These are phyloP conservation scores for Champsocephalus esox DNA, from an alignment of 2,797 vertebrate species.

Conservation along the genomic window DNA sequence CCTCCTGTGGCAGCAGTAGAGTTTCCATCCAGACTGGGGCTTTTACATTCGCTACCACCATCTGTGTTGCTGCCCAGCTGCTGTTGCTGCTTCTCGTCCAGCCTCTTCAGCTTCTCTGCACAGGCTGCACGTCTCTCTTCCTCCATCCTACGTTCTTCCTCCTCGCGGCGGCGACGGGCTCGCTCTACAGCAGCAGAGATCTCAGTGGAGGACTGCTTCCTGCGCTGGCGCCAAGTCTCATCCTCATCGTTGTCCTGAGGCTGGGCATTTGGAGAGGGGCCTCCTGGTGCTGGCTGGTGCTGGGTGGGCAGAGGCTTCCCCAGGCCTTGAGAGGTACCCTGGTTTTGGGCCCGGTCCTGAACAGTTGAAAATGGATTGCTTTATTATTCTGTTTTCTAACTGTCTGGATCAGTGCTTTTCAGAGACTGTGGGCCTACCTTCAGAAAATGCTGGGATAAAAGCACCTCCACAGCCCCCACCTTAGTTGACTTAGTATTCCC, in stretches of 20 bases:
- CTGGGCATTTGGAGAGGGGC: slow-evolving; percentile 71
- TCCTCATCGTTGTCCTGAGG: slow-evolving; percentile 90
- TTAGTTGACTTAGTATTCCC: too few relatives aligned
- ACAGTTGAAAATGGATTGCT: slow-evolving; percentile 18
- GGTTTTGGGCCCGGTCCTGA: slow-evolving; percentile 82
- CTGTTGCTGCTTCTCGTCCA: slow-evolving; percentile 93
- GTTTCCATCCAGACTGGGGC: slow-evolving; percentile 81
- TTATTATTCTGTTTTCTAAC: background rate
- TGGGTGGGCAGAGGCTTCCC: slow-evolving; percentile 75
- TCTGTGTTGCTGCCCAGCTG: slow-evolving; percentile 69
- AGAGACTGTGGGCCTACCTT: too few relatives aligned
- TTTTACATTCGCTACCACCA: slow-evolving; percentile 70
- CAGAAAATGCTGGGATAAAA: too few relatives aligned
- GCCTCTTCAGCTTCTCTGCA: slow-evolving; percentile 92
- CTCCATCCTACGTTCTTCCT: slow-evolving; percentile 94
- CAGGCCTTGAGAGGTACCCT: slow-evolving; percentile 57
- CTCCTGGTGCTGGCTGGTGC: slow-evolving; percentile 72
- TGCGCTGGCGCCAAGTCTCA: slow-evolving; percentile 93
- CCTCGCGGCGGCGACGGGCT: slow-evolving; percentile 91
- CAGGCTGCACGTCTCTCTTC: slow-evolving; percentile 94
- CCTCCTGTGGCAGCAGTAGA: slow-evolving; percentile 75
- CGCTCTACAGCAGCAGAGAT: slow-evolving; percentile 93
- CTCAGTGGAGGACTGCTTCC: slow-evolving; percentile 92
- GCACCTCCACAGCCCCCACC: too few relatives aligned
- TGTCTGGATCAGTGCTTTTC: background rate